Base-by-base conservation (phyloP, 2,888 invertebrate species). In the Epistrophella euchroma region DNA sequence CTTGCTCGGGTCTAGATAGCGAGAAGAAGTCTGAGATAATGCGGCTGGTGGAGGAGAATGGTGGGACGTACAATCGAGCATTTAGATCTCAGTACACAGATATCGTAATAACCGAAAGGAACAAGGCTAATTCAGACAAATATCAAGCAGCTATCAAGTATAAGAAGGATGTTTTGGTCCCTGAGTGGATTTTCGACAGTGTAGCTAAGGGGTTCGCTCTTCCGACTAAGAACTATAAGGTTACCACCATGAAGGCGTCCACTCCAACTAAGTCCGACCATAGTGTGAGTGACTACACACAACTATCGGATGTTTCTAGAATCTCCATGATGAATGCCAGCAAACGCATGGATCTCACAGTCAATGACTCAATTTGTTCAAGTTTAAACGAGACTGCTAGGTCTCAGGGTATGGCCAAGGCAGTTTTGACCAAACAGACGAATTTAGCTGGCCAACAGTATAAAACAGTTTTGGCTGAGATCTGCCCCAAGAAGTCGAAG, bases 121-220 rank as follows among this genome's bases (percentile, higher is more conserved):
- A 88, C 15, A 91, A 91, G 73, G 90, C 90, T 0, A 90, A 91
- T 74, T 90, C 92, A 0, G 91, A 91, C 3, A 92, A 92, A 83
- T 92, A 91, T 71, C 90, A 90, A 50, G 92, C 92, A 6, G 92
- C 92, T 0, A 88, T 92, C 4, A 90, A 90, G 10, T 92, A 89
- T 84, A 92, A 92, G 58, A 92, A 92, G 78, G 92, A 92, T 25
- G 97, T 97, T 89, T 95, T 98, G 0, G 93, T 94, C 15, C 94
- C 96, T 0, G 93, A 95, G 2, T 98, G 98, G 98, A 93, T 98
- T 47, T 94, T 94, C 74, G 96, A 97, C 37, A 97, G 97, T n/a
- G 93, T 96, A 0, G 93, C 94, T 32, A 94, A 94, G 32, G 97
- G 97, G 0, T 95, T 94, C 86, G 95, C 96, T 0, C 89, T 96